These are phyloP conservation scores for Rutpela maculata DNA, from an alignment of 2,888 invertebrate species.

Conservation along the genomic window DNA sequence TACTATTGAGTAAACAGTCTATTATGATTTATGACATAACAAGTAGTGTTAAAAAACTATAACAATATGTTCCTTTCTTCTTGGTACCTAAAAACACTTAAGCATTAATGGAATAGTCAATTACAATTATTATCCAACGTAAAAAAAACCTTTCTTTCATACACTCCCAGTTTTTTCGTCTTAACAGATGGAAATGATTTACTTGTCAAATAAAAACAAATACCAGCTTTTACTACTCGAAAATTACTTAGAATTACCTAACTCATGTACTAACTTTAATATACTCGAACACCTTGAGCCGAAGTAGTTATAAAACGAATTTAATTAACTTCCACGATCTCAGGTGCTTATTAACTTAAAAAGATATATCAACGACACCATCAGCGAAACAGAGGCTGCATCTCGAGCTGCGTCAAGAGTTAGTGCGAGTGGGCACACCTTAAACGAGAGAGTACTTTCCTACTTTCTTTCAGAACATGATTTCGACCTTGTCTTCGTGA, in stretches of 20 bases:
- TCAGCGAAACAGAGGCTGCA: slow-evolving; percentile 1
- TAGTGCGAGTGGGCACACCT: slow-evolving; percentile 43
- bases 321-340: neutral
- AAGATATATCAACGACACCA: neutral
- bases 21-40: no score
- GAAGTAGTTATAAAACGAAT: neutral
- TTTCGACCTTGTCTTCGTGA: slow-evolving; percentile 50
- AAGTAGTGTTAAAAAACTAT: no score
- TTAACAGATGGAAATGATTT: slow-evolving; percentile 7
- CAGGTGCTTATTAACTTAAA: neutral
- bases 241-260: neutral
- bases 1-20: no score
- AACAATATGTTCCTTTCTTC: no score
- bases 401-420: neutral
- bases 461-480: slow-evolving; percentile 46
- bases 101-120: no score
- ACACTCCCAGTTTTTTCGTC: neutral
- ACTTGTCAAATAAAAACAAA: neutral
- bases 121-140: no score
- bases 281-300: neutral
- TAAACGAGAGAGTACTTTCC: slow-evolving; percentile 45
- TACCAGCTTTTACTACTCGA: neutral
- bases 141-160: no score
- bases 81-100: no score
- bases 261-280: neutral